A percentile compares a stretch with the other conserved stretches of the same genome.
These are phyloP conservation scores for Hemichromis elongatus DNA, from an alignment of 2,113 vertebrate genomes.

Conservation along the genomic window DNA sequence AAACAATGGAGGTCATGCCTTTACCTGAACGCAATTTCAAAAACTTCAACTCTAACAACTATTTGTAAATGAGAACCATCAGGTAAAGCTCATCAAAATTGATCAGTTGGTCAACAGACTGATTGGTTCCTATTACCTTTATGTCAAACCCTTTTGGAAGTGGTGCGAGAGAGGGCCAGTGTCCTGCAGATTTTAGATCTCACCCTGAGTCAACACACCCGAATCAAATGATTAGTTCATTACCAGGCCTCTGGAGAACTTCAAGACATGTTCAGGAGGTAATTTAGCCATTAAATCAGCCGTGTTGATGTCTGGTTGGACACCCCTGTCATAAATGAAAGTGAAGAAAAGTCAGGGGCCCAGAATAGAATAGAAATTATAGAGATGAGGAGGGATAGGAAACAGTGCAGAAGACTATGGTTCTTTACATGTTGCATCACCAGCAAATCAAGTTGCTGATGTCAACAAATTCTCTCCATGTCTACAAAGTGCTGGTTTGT, in stretches of 20 bases:
- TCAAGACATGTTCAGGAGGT: neutral
- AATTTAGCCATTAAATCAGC: no score
- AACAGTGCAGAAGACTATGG: neutral
- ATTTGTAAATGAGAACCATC: neutral
- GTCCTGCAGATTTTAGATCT: neutral
- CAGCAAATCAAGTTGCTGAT: neutral
- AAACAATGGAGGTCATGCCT: neutral
- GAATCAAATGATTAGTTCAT: neutral
- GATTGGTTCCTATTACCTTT: neutral
- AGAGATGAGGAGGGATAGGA: neutral
- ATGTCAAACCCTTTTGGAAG: neutral
- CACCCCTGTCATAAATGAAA: neutral
- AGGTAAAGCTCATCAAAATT: neutral
- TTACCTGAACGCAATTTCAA: neutral
- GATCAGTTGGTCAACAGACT: neutral
- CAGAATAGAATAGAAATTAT: neutral
- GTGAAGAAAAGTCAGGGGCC: neutral
- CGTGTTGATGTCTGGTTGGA: rapidly evolving
- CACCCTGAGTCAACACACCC: neutral
- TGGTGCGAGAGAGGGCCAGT: rapidly evolving
- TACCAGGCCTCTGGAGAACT: neutral
- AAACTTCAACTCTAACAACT: neutral
- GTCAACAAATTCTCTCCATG: neutral
- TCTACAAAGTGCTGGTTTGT: neutral
- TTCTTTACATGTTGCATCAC: neutral